Evolutionary conservation across 2,797 vertebrate genomes (phyloP), one percentile per base, ranked within the genome.

Genomic region (Falco rusticolus): DNA sequence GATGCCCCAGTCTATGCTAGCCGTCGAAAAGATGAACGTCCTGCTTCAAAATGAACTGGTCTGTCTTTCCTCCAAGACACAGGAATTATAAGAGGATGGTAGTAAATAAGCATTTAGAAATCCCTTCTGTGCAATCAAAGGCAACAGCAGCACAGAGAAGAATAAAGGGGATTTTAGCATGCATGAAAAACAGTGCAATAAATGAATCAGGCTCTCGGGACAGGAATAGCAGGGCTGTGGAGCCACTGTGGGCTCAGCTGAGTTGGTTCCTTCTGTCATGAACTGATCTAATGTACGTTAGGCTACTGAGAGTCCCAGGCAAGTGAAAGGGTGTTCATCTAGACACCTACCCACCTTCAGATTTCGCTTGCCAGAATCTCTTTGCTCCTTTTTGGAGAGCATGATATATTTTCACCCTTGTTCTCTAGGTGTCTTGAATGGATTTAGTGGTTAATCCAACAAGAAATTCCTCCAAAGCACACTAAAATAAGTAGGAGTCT

Each of bases 51-150:
- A 93, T 88, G 90, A 96, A 95, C 92, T 79, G 61, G 69, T 63
- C 92, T 91, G 75, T 51, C 75, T 86, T 87, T 88, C 65, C 75
- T 95, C 76, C 79, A 72, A 92, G 79, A 90, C 76, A 77, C 59
- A 76, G 72, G 95, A 86, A 91, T 91, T 94, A 60, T 25, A 93
- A 81, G 61, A 89, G 51, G 54, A 47, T 50, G 69, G 79, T 65
- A 84, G 93, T 87, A 96, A 96, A 97, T 84, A 96, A 96, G 87
- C 76, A 86, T 93, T 95, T 93, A 88, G 89, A 97, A 96, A 96
- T 92, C 95, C 87, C 94, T 91, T 84, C 84, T 69, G 82, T 64
- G 43, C 69, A 89, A 84, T 95, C 88, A 95, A 94, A 96, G 65
- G 87, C 93, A 91, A 87, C 57, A 86, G 84, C 5, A 31, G 87